Evolutionary conservation across 2,888 invertebrate genomes (phyloP), one percentile per base, ranked within the genome.

Genomic region (Noctua janthina): DNA sequence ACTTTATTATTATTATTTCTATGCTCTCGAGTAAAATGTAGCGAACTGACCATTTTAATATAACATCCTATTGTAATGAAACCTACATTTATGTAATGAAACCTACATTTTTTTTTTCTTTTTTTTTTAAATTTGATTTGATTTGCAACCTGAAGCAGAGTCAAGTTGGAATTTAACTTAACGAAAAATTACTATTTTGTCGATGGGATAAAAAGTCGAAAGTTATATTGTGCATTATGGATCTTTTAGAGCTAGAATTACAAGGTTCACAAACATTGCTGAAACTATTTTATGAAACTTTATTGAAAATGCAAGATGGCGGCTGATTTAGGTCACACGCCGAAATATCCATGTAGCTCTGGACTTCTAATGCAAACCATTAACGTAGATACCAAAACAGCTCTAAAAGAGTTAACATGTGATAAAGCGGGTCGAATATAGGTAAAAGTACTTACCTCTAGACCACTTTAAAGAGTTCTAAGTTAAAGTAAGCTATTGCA

Each of bases 401-500:
- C 6, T 64, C 3, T 17, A 4, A 0, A n/a, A 43, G 15, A 43
- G 0, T 56, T 51, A 17, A 46, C 8, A 64, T 43, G 39, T 20
- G 35, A 49, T 59, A 68, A 51, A 78, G 8, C 46, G 23, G 17
- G 66, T 68, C 35, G 2, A 69, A 54, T 23, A 39, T 17, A 51
- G n/a, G 15, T 54, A 39, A 81, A 64, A 46, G 23, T 82, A 82
- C 73, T 77, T 35, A 70, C n/a, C 56, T 71, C 17, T 29, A 83
- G 62, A 62, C 17, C 49, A 67, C 75, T 64, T 64, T 15, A 39
- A 74, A 68, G 35, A 64, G 56, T 67, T 76, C 54, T 67, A 66
- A 84, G 78, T 70, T 74, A 69, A 75, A 75, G 43, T 66, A 66
- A 84, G 78, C 67, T 64, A 78, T 78, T 43, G 43, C 59, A 11